phyloP scores from a whole-genome alignment of 92 coral and sea anemone species.

The Paramuricea clavata region DNA sequence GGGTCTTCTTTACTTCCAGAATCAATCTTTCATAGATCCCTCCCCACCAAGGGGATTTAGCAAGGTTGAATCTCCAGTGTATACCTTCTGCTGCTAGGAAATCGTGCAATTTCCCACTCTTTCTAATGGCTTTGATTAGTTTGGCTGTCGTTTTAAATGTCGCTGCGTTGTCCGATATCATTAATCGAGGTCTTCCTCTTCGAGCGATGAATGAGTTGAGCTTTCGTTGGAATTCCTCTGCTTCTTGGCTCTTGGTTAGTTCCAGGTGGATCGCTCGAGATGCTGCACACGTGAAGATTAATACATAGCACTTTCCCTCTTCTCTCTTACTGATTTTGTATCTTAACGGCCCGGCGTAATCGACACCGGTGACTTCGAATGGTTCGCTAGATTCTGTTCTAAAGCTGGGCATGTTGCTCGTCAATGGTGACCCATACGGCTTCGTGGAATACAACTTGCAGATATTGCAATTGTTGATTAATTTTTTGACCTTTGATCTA shows the following conservation, averaged over 20 bases:
- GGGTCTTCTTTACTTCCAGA: conserved; percentile 60
- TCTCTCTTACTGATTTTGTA: conserved; percentile 59
- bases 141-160: conserved; percentile 8
- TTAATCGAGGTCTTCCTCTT: conserved; percentile 55
- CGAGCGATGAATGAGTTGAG: conserved; percentile 52
- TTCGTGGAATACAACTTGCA: conserved; percentile 51
- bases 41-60: conserved; percentile 70
- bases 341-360: conserved; percentile 48
- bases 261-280: conserved; percentile 68
- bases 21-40: conserved; percentile 60
- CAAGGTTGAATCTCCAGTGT: conserved; percentile 50
- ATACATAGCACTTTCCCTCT: conserved; percentile 63
- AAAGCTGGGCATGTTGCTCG: conserved; percentile 42
- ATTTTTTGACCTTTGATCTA: conserved; percentile 43
- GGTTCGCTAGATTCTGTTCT: conserved; percentile 40
- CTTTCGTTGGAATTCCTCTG: conserved; percentile 60
- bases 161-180: conserved; percentile 42
- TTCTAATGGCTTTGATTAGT: conserved; percentile 17
- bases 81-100: conserved; percentile 22
- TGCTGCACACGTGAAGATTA: conserved; percentile 64
- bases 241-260: conserved; percentile 57
- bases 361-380: no score
- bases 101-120: conserved; percentile 50
- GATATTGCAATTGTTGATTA: conserved; percentile 21
- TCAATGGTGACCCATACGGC: conserved; percentile 30